phyloP scores from a whole-genome alignment of 1,140 invertebrate species.

The Forficula auricularia region DNA sequence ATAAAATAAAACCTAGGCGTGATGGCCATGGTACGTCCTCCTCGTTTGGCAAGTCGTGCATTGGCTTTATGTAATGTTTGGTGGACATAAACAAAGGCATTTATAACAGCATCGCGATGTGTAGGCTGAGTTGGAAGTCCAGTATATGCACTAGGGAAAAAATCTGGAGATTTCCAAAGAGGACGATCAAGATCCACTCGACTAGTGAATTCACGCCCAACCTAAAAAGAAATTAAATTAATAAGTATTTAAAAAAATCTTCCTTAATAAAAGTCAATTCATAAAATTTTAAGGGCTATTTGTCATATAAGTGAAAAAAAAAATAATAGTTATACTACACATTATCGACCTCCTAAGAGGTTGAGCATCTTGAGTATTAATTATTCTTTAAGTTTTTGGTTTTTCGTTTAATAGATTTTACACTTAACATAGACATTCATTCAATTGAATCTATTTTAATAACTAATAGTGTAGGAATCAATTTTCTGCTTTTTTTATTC shows the following conservation, averaged over 20 bases:
- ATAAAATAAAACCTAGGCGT: slow-evolving; percentile 82
- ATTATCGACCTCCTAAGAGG: too few species aligned
- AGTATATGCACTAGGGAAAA: slow-evolving; percentile 72
- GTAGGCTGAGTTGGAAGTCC: slow-evolving; percentile 53
- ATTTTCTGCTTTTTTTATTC: too few species aligned
- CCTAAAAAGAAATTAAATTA: slow-evolving; percentile 27
- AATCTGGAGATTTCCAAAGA: slow-evolving; percentile 67
- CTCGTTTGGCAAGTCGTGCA: slow-evolving; percentile 68
- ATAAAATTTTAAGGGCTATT: slow-evolving; percentile 1
- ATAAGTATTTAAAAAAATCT: too few species aligned
- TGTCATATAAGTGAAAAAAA: too few species aligned
- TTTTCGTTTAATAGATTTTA: too few species aligned
- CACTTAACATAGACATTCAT: too few species aligned
- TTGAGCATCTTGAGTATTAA: too few species aligned
- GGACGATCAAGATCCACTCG: slow-evolving; percentile 66
- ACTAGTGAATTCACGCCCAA: slow-evolving; percentile 72
- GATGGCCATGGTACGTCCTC: slow-evolving; percentile 88
- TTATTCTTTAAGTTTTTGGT: too few species aligned
- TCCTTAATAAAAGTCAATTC: too few species aligned
- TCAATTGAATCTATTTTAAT: too few species aligned
- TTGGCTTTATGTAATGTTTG: slow-evolving; percentile 93
- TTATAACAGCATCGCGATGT: slow-evolving; percentile 89
- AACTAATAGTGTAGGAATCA: too few species aligned
- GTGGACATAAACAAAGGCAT: slow-evolving; percentile 96
- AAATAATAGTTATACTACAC: too few species aligned